Percentiles rank a stretch among this genome's conserved stretches.
Conservation (phyloP, 2,113 vertebrate species). For the Lepus timidus region DNA sequence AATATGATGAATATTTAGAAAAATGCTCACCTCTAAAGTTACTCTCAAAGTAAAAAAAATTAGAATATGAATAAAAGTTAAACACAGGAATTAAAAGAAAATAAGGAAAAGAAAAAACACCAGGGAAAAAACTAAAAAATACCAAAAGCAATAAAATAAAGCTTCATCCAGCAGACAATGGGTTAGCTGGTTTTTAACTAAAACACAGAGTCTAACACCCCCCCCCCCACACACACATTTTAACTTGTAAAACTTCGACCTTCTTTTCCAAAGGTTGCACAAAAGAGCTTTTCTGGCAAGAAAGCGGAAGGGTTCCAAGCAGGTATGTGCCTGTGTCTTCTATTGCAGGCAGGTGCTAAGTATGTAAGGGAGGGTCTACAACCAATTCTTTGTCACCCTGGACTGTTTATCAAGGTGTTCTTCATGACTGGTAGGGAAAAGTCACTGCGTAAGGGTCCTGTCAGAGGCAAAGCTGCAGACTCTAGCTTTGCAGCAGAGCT, state of each 20-base stretch:
- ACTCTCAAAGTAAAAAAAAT: neutral
- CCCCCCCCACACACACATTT: neutral
- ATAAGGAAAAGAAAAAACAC: neutral
- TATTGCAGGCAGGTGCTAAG: neutral
- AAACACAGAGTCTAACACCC: neutral
- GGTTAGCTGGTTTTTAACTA: neutral
- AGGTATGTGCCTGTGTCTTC: neutral
- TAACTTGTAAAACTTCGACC: neutral
- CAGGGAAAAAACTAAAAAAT: neutral
- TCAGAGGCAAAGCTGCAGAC: fast-evolving
- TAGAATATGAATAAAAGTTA: neutral
- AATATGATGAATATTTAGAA: neutral
- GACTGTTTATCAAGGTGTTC: neutral
- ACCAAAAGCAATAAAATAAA: neutral
- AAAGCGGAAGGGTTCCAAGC: neutral
- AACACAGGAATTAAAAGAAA: neutral
- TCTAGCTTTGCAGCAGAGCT: neutral
- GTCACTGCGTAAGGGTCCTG: neutral
- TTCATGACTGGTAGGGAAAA: neutral
- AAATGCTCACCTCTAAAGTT: neutral
- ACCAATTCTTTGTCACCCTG: neutral
- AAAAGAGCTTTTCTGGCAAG: neutral
- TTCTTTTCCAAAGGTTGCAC: neutral
- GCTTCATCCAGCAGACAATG: neutral
- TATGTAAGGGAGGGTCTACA: too few relatives aligned